Evolutionary conservation across 2,113 vertebrate genomes (phyloP).

Genomic region (Steatornis caripensis): DNA sequence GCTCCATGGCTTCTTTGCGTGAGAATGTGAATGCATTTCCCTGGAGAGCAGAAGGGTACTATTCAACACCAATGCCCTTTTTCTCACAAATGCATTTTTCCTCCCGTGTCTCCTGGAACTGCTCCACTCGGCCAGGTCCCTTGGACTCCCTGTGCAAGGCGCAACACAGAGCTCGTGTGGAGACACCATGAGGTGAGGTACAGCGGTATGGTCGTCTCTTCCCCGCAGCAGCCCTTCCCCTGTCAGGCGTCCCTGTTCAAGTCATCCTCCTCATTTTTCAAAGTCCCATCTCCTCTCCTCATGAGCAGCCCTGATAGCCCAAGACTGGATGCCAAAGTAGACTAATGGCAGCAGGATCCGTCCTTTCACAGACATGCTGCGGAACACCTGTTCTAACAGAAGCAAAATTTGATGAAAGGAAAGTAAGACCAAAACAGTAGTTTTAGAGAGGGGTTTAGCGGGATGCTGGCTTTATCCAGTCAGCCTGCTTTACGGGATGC

Average conservation of each 20-base stretch:
- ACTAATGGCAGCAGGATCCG: accelerated
- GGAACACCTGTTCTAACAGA: not conserved
- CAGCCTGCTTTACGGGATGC: not conserved
- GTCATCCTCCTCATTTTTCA: not conserved
- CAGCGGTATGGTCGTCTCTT: accelerated
- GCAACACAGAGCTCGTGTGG: not conserved
- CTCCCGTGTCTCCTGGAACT: not conserved
- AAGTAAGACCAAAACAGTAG: not conserved
- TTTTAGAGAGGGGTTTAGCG: not conserved
- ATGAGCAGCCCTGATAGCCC: accelerated
- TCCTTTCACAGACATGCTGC: accelerated
- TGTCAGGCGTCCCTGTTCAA: not conserved
- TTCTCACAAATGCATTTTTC: not conserved
- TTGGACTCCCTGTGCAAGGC: accelerated
- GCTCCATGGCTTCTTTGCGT: not conserved
- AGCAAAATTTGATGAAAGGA: not conserved
- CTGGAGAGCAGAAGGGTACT: not conserved
- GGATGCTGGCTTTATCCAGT: not conserved
- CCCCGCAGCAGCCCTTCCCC: not conserved
- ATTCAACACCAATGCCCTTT: not conserved
- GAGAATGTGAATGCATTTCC: not conserved
- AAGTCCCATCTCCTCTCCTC: not conserved
- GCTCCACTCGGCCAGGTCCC: accelerated
- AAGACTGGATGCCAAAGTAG: not conserved
- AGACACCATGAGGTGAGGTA: not conserved